Evolutionary conservation across 2,888 invertebrate genomes (phyloP).

Genomic region (Megamerina dolium): DNA sequence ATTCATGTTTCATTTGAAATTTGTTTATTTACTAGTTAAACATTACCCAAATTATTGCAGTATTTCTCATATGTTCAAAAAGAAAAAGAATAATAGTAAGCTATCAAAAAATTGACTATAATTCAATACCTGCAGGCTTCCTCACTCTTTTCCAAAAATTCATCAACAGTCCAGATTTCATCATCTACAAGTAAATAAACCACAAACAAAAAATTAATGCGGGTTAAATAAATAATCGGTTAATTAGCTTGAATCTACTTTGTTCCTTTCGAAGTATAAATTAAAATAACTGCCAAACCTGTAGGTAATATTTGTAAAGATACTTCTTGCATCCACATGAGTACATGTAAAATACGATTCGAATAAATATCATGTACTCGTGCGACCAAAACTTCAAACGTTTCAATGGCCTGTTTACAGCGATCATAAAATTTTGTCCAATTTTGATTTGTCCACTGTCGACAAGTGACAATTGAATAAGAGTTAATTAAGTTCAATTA

Average conservation of each 20-base stretch:
- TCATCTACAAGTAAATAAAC: conserved; percentile 52
- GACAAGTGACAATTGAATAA: background rate
- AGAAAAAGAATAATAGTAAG: no score
- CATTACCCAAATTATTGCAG: no score
- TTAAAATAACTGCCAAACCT: no score
- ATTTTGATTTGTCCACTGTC: conserved; percentile 74
- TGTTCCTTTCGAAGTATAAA: no score
- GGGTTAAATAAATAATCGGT: no score
- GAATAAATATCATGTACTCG: conserved; percentile 86
- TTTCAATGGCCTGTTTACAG: conserved; percentile 70
- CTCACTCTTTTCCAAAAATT: conserved; percentile 78
- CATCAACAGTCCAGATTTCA: conserved; percentile 80
- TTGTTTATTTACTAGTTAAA: no score
- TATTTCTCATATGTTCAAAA: no score
- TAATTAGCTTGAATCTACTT: no score
- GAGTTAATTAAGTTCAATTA: background rate
- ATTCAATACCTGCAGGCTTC: conserved; percentile 71
- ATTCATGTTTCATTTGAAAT: no score
- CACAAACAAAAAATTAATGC: no score
- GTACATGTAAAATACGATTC: conserved; percentile 81
- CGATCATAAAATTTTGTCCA: conserved; percentile 74
- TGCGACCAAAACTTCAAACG: conserved; percentile 69
- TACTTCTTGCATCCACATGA: conserved; percentile 82
- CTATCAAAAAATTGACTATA: no score
- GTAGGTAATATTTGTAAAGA: conserved; percentile 74